phyloP scores from a whole-genome alignment of 2,113 vertebrate species.

The Noctilio leporinus region DNA sequence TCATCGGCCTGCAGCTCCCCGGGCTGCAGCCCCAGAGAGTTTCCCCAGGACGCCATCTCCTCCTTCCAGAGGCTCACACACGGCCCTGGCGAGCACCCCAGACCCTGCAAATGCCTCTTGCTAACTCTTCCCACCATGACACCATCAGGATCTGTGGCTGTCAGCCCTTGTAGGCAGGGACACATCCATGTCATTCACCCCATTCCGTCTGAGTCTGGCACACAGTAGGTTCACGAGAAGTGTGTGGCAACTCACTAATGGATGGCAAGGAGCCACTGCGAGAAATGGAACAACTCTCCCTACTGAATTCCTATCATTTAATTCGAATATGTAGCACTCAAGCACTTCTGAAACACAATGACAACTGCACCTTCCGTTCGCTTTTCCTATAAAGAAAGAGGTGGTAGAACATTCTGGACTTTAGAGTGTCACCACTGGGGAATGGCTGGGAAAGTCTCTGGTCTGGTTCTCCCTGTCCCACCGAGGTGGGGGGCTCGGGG shows the following conservation, averaged over 20 bases:
- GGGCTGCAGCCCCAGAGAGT: fast-evolving
- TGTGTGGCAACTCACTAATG: fast-evolving
- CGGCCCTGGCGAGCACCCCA: fast-evolving
- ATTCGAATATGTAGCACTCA: neutral
- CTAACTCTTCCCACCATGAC: neutral
- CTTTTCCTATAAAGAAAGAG: neutral
- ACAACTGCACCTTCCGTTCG: neutral
- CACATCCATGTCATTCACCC: fast-evolving
- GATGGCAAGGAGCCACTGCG: neutral
- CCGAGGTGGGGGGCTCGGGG: fast-evolving
- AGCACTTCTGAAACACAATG: neutral
- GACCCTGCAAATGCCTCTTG: neutral
- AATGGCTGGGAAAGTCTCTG: neutral
- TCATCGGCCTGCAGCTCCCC: fast-evolving
- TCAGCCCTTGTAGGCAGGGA: no score
- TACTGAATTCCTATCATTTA: neutral
- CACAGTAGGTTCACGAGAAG: neutral
- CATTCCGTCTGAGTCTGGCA: neutral
- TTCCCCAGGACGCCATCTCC: fast-evolving
- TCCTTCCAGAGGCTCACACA: no score
- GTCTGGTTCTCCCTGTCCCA: neutral
- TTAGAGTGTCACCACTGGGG: neutral
- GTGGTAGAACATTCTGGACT: neutral
- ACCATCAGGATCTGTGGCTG: neutral
- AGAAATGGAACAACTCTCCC: neutral